Percentiles rank a stretch among this genome's conserved stretches.
phyloP scores from a whole-genome alignment of 2,113 vertebrate species.

The Potamarius usumacintae region DNA sequence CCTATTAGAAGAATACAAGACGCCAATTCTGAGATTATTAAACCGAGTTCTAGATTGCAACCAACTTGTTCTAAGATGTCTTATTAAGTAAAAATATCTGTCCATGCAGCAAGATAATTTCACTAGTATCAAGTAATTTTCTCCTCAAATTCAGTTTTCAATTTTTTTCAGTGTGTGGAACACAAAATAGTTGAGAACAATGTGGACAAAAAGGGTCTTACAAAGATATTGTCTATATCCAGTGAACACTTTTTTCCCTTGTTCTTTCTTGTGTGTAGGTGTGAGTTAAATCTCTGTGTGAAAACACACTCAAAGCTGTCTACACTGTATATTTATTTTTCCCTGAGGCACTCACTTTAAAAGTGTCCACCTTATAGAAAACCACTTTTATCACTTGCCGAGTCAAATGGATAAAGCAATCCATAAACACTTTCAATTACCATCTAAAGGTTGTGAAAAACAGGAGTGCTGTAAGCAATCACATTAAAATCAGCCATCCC shows the following conservation, averaged over 20 bases:
- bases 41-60: too few relatives aligned
- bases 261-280: background rate
- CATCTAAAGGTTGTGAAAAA: background rate
- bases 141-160: too few relatives aligned
- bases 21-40: too few relatives aligned
- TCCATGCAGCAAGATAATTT: too few relatives aligned
- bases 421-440: background rate
- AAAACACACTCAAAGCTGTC: background rate
- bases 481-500: background rate
- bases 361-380: background rate
- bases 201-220: constrained; percentile 1
- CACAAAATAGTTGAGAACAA: background rate
- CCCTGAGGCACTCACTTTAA: background rate
- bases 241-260: background rate
- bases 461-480: background rate
- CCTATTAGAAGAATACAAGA: too few relatives aligned
- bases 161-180: too few relatives aligned
- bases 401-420: background rate
- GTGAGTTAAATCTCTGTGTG: background rate
- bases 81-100: too few relatives aligned
- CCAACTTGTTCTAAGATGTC: too few relatives aligned
- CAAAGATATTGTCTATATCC: background rate
- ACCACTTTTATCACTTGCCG: background rate
- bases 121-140: too few relatives aligned
- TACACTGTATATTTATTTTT: constrained; percentile 14